Percentiles rank a stretch among this genome's conserved stretches.
These are phyloP conservation scores for Anthonomus grandis DNA, from an alignment of 1,140 invertebrate genomes.

Conservation along the genomic window DNA sequence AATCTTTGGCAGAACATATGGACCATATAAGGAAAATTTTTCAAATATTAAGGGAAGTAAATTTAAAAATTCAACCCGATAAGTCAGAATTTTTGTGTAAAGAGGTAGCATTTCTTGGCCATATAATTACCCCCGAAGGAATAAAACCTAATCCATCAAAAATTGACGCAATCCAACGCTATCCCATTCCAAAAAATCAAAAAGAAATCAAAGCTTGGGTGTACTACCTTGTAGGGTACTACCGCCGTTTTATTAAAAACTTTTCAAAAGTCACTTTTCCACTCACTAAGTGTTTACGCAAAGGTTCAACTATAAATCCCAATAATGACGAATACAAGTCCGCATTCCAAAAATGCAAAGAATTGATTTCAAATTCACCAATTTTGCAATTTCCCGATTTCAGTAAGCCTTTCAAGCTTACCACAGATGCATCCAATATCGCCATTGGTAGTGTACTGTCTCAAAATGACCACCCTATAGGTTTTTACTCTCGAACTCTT, in stretches of 20 bases:
- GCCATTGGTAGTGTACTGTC: conserved; percentile 46
- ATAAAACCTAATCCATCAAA: conserved; percentile 24
- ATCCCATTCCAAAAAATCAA: conserved; percentile 17
- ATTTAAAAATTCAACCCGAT: conserved; percentile 38
- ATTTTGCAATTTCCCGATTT: conserved; percentile 42
- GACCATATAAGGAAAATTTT: conserved; percentile 31
- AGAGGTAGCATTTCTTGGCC: conserved; percentile 27
- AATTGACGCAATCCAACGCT: conserved; percentile 17
- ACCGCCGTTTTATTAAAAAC: conserved; percentile 31
- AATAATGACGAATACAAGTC: not conserved
- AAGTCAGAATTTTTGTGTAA: conserved; percentile 40
- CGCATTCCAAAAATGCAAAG: conserved; percentile 40
- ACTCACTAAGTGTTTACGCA: conserved; percentile 33
- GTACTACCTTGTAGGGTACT: conserved; percentile 26
- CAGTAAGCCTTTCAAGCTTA: conserved; percentile 43
- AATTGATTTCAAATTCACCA: conserved; percentile 38
- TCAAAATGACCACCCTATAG: conserved; percentile 42
- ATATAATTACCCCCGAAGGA: conserved; percentile 20
- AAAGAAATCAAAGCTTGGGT: conserved; percentile 26
- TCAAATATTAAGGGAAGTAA: conserved; percentile 28
- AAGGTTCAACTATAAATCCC: conserved; percentile 20
- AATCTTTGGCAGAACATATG: conserved; percentile 35
- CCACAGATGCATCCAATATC: conserved; percentile 44
- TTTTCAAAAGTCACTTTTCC: conserved; percentile 15
- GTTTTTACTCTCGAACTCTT: conserved; percentile 41